Base-by-base conservation (phyloP, 2,113 vertebrate species). In the Monopterus albus region DNA sequence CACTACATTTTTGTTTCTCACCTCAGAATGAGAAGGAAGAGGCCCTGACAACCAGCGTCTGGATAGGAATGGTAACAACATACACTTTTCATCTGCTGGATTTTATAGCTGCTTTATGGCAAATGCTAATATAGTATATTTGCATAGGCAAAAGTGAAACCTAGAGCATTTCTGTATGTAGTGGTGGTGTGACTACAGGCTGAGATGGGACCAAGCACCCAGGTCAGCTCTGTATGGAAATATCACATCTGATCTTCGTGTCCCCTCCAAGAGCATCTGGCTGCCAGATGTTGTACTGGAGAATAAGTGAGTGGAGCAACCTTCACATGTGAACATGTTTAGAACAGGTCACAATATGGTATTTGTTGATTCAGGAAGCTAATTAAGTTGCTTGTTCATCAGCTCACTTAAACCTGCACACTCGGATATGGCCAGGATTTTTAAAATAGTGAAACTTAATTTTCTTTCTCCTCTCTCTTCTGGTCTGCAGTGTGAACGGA, bases 211-310 rank as follows among this genome's bases (percentile, higher is more conserved):
- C 67, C 82, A 94, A 83, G 0, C 20, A 9, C 59, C 57, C 23
- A 74, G 90, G 60, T 91, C 86, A 47, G 61, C 66, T 17, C 61
- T 92, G 12, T 97, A 98, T 0, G 90, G 92, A 1, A 92, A 95
- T 78, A 94, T 99, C 78, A 91, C 90, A 70, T 88, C 77, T 28
- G 61, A 75, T 5, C 60, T 96, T 28, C 89, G 96, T 10, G 75
- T 98, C 21, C 97, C 96, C 0, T 98, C 97, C 76, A 95, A 94
- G 76, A 92, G 91, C 90, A 95, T 99, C 72, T 99, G 97, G 97
- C 91, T 94, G 77, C 97, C 97, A 0, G 97, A 98, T 0, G 18
- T 99, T 0, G 93, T 96, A 66, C 90, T 99, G 72, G 97, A 97
- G 80, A 99, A 99, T 92, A 98, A 99, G 97, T 97, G 59, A 91